Base-by-base conservation (phyloP, 2,113 vertebrate genomes). In the Crotalus viridis region DNA sequence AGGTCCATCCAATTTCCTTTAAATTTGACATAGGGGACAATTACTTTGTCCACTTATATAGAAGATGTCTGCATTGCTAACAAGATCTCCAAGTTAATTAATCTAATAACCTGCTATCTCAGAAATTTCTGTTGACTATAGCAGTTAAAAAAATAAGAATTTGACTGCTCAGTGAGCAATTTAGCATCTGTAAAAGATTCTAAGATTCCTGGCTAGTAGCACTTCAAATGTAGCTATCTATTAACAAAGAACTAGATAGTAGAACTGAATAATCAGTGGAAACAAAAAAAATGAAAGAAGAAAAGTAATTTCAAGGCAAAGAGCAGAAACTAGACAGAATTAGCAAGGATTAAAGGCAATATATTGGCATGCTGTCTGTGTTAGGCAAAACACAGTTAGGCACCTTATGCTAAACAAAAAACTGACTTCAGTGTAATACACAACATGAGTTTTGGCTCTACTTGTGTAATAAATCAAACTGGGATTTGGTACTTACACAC, bases 51-150 rank as follows among this genome's bases (percentile, higher is more conserved):
- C 93, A 87, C 64, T 91, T 51, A 59, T 95, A 90, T 94, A 81
- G 92, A 95, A 92, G 92, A 89, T 94, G 95, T 95, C 74, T 92
- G 94, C 5, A 12, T 89, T 89, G 93, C 5, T 88, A 92, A 95
- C 87, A 92, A 90, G 51, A 94, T 91, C 55, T 94, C 2, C 26
- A 87, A 85, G 48, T 57, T 95, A 96, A 97, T 95, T 93, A 96
- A 94, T 93, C 91, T 8, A 94, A 52, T 54, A 59, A 94, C 88
- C 91, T 95, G 69, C 17, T 39, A 10, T 89, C 55, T 92, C 85
- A 81, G 92, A 22, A 92, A 85, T 94, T 94, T 89, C 89, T 89
- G 74, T 88, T 95, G 26, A 52, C 93, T 28, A 85, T 92, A 39
- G 85, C 12, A 87, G 9, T 87, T 21, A 90, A 87, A 48, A 89